phyloP scores from a whole-genome alignment of 2,888 invertebrate species.

The Agrochola lota region DNA sequence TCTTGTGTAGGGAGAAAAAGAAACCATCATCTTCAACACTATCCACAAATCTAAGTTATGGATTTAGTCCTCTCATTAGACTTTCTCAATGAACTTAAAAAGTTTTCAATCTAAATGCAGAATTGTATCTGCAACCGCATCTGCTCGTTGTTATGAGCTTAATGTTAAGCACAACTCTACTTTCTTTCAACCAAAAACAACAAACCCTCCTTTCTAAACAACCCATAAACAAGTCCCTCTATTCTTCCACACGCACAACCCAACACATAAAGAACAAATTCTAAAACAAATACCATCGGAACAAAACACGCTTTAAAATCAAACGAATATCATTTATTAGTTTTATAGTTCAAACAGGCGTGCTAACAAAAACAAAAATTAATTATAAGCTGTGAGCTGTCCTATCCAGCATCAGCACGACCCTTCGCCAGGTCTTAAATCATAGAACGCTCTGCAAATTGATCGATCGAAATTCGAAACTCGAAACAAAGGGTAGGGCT shows the following conservation, averaged over 20 bases:
- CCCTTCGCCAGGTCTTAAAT: conserved; percentile 83
- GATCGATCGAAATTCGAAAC: conserved; percentile 73
- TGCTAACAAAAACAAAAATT: conserved; percentile 72
- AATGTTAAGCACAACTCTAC: too few species aligned
- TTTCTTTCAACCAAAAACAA: not conserved
- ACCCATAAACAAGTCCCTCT: conserved; percentile 30
- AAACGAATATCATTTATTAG: conserved; percentile 61
- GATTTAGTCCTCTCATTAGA: not conserved
- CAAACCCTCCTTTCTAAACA: conserved; percentile 8
- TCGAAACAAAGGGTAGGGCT: conserved; percentile 64
- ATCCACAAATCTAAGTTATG: not conserved
- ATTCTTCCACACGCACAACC: conserved; percentile 28
- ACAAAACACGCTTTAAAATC: conserved; percentile 53
- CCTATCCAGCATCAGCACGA: conserved; percentile 83
- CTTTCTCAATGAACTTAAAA: not conserved
- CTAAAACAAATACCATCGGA: conserved; percentile 52
- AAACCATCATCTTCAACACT: not conserved
- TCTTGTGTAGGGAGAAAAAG: not conserved
- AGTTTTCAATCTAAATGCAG: not conserved
- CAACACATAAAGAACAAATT: conserved; percentile 38
- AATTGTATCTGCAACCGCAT: not conserved
- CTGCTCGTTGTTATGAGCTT: not conserved
- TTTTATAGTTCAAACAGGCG: conserved; percentile 63
- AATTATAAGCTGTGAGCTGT: conserved; percentile 71
- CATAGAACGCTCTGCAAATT: conserved; percentile 75